A percentile compares a stretch with the other conserved stretches of the same genome.
Conservation (phyloP, 2,888 invertebrate genomes). For the Cheilosia vernalis region DNA sequence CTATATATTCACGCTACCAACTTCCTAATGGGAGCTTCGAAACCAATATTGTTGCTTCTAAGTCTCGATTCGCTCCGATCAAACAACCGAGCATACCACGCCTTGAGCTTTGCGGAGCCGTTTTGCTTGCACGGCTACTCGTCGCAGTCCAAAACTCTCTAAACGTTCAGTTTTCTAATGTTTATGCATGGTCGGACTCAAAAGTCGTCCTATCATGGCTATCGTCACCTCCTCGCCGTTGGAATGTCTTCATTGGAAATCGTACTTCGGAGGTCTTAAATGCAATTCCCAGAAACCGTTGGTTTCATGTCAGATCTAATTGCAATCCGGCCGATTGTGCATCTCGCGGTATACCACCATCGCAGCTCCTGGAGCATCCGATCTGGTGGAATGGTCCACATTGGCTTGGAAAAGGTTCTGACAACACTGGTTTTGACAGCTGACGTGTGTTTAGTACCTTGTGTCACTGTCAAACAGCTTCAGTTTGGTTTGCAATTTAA, state of each 20-base stretch:
- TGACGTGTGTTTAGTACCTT: no score
- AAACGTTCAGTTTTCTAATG: background rate
- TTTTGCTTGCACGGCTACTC: background rate
- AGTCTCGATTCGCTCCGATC: background rate
- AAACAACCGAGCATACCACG: background rate
- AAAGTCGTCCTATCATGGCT: background rate
- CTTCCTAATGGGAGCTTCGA: no score
- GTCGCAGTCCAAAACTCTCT: background rate
- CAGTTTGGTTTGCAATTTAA: no score
- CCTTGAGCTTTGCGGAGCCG: no score
- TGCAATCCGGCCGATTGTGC: conserved; percentile 68
- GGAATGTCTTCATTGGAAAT: background rate
- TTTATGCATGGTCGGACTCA: conserved; percentile 7
- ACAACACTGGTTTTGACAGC: no score
- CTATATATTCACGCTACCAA: conserved; percentile 35
- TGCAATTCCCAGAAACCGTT: background rate
- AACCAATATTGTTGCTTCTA: background rate
- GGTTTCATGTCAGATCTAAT: background rate
- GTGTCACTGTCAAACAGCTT: no score
- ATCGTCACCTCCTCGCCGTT: background rate
- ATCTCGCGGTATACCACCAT: conserved; percentile 1
- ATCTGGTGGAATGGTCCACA: conserved; percentile 29
- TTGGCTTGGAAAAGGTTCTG: background rate
- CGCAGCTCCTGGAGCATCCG: background rate
- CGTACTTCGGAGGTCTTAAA: background rate